Base-by-base conservation (phyloP, 1,140 invertebrate species). In the Drosophila sproati region DNA sequence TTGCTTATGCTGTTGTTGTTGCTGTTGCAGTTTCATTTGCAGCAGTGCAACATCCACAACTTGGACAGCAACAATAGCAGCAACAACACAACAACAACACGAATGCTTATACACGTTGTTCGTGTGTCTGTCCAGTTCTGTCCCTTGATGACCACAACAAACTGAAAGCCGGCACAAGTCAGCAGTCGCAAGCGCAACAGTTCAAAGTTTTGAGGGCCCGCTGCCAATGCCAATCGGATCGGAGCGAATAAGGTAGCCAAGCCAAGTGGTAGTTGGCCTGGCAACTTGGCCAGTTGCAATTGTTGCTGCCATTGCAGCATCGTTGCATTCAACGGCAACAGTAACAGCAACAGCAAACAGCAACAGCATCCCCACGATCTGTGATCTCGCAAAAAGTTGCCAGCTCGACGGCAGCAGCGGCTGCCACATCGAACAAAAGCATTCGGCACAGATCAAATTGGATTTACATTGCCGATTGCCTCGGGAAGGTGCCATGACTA, bases 81-180 rank as follows among this genome's bases (percentile, higher is more conserved):
- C 28, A 60, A 45, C 34, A 67, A 56, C 66, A 89, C 28, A 60
- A 45, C 34, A 67, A 56, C 66, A 89, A 85, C 80, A 77, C 73
- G 73, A 85, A 80, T 80, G 77, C 75, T 73, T 82, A 79, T 81
- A 75, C 45, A 78, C 35, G 62, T 56, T 69, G 66, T 69, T 47
- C 28, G 41, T 32, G 31, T 32, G 61, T 57, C 48, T 32, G 77
- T 64, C 56, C 50, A 8, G 28, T 68, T 83, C 66, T 73, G 82
- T 86, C 64, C 73, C 59, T 89, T 88, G 83, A 88, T 89, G 85
- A 77, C 70, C 77, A 69, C 69, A 75, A 73, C 77, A 75, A 85
- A 82, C 77, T 91, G 89, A 91, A 91, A 86, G 89, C 52, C 89
- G 89, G 89, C 89, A 91, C 89, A 91, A 91, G 89, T 86, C 73